Percentiles rank a stretch among this genome's conserved stretches.
phyloP scores from a whole-genome alignment of 2,113 vertebrate species.

The Puntigrus tetrazona region DNA sequence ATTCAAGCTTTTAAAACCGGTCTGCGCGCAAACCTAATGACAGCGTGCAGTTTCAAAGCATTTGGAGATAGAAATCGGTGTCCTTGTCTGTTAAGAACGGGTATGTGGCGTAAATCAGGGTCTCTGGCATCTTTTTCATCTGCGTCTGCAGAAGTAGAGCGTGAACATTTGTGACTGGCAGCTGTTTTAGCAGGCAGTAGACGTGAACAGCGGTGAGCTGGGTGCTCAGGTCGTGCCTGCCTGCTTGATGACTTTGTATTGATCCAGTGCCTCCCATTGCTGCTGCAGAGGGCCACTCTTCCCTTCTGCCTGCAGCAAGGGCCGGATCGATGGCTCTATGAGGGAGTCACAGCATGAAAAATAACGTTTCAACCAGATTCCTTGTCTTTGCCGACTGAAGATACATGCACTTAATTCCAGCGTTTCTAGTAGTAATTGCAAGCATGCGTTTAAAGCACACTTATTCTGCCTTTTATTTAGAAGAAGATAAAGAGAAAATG shows the following conservation, averaged over 20 bases:
- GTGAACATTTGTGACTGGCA: slow-evolving; percentile 38
- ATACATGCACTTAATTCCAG: not conserved
- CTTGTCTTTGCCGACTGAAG: not conserved
- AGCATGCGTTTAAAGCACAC: not conserved
- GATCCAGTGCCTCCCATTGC: slow-evolving; percentile 44
- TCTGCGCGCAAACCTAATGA: slow-evolving; percentile 8
- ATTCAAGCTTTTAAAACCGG: slow-evolving; percentile 9
- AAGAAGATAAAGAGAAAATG: not conserved
- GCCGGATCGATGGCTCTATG: slow-evolving; percentile 39
- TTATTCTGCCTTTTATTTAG: not conserved
- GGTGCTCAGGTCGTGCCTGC: slow-evolving; percentile 25
- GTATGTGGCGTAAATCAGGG: not conserved
- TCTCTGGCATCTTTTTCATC: slow-evolving; percentile 25
- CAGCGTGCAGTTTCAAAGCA: slow-evolving; percentile 16
- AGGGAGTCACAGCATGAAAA: slow-evolving; percentile 42
- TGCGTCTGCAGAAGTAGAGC: slow-evolving; percentile 10
- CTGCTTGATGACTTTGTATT: slow-evolving; percentile 45
- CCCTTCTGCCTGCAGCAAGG: slow-evolving; percentile 28
- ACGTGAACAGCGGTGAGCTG: slow-evolving; percentile 25
- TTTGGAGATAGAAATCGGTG: slow-evolving; percentile 4
- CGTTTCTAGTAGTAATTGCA: not conserved
- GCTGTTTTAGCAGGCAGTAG: slow-evolving; percentile 32
- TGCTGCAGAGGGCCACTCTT: slow-evolving; percentile 31
- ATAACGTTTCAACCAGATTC: slow-evolving; percentile 38
- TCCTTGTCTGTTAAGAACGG: not conserved